Base-by-base conservation (phyloP, 1,140 invertebrate genomes). In the Drosophila serrata region DNA sequence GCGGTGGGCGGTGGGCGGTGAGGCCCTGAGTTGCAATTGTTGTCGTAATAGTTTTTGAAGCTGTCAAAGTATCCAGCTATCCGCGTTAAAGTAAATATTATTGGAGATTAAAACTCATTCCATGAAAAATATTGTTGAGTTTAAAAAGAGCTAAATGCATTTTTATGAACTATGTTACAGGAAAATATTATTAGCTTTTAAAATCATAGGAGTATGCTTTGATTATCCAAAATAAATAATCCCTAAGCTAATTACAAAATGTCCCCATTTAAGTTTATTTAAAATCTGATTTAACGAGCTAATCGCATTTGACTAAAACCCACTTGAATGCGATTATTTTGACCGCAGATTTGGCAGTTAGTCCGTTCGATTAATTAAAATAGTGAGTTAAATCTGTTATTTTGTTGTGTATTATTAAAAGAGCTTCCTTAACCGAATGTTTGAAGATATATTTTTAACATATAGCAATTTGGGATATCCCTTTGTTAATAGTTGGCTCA, bases 1-100 rank as follows among this genome's bases (percentile, higher is more conserved):
- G 67, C 17, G 37, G 4, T 43, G 62, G 45, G 24, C n/a, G 11
- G 40, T 12, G 22, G 45, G 24, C n/a, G 7, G 31, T 12, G 37
- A 29, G 57, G 22, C 40, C 55, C 42, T 65, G 24, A 33, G 43
- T 42, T 58, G 24, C 22, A 37, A n/a, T 51, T 68, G 43, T 59
- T 61, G 59, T 49, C 72, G 75, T 60, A 61, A 57, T 57, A 77
- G 56, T 55, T 76, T 61, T 35, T 24, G 46, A 46, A 33, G 46
- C 39, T 56, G 56, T 55, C 19, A 65, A 65, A 75, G 51, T 40
- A 49, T 48, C 33, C 45, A 42, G 35, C 40, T 57, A 55, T 22
- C 8, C 31, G 33, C 33, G 75, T 60, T 65, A 46, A 33, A 65
- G 58, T 37, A 73, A 73, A 72, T 72, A 59, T 72, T 72, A 43